Percentiles rank a stretch among this genome's conserved stretches.
phyloP scores from a whole-genome alignment of 2,113 vertebrate genomes.

The Cephalopholis sonnerati region DNA sequence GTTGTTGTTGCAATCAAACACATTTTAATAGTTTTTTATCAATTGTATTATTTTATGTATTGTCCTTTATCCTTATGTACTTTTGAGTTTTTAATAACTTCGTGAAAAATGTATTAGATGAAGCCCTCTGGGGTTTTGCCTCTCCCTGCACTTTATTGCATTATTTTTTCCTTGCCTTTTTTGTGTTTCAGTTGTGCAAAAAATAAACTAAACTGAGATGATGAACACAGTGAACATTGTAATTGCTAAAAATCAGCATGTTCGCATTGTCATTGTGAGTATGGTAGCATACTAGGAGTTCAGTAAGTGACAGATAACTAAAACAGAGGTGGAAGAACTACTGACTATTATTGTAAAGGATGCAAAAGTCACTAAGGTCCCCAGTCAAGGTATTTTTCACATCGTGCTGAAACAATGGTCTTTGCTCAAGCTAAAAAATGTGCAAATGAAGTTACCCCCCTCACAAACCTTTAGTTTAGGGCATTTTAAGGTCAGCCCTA shows the following conservation, averaged over 20 bases:
- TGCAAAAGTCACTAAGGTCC: conserved; percentile 12
- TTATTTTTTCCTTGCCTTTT: no score
- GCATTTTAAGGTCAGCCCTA: not conserved
- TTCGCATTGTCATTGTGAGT: not conserved
- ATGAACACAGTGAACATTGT: not conserved
- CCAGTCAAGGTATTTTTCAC: not conserved
- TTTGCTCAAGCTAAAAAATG: not conserved
- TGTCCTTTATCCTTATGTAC: no score
- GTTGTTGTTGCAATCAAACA: no score
- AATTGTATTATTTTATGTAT: no score
- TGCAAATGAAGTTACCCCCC: not conserved
- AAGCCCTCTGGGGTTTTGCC: no score
- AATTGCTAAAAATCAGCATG: not conserved
- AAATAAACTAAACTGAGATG: no score
- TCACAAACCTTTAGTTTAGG: not conserved
- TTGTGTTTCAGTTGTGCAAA: no score
- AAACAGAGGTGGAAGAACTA: not conserved
- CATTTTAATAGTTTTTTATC: no score
- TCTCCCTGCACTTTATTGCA: no score
- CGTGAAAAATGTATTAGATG: no score
- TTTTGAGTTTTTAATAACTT: no score
- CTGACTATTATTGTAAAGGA: not conserved
- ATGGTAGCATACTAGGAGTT: not conserved
- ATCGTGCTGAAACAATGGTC: not conserved
- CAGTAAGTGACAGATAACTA: not conserved